Conservation (phyloP, 2,888 invertebrate species). For the Agrotis clavis region DNA sequence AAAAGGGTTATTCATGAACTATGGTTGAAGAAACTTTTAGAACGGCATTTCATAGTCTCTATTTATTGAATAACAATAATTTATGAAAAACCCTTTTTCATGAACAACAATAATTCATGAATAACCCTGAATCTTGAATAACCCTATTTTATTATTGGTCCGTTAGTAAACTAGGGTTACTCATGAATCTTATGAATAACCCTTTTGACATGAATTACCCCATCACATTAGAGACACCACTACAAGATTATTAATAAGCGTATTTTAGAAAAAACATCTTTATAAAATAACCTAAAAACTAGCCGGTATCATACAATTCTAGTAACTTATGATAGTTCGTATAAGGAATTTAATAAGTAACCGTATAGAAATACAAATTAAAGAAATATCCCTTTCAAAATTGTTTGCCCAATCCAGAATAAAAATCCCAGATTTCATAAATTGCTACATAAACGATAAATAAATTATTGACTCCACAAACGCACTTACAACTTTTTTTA, state of each 20-base stretch:
- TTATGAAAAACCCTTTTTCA: not conserved
- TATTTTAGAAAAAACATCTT: not conserved
- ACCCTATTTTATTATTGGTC: not conserved
- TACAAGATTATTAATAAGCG: conserved; percentile 17
- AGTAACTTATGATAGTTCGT: conserved; percentile 13
- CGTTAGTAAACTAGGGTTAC: too few species aligned
- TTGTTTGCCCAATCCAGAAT: too few species aligned
- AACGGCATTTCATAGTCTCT: not conserved
- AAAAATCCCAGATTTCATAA: not conserved
- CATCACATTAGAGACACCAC: conserved; percentile 7
- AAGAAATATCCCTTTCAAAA: not conserved
- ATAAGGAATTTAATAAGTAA: conserved; percentile 10
- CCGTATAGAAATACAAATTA: not conserved
- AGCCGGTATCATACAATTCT: not conserved
- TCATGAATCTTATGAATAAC: not conserved
- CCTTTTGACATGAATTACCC: not conserved
- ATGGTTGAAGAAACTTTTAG: too few species aligned
- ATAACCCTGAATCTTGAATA: not conserved
- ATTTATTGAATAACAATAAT: not conserved
- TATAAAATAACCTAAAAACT: not conserved
- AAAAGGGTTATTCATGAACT: not conserved
- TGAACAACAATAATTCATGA: not conserved
- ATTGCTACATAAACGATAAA: not conserved
- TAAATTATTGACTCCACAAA: not conserved
- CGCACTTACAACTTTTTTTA: not conserved